A percentile compares a stretch with the other conserved stretches of the same genome.
These are phyloP conservation scores for Heliconius hewitsoni DNA, from an alignment of 1,140 invertebrate genomes.

Conservation along the genomic window DNA sequence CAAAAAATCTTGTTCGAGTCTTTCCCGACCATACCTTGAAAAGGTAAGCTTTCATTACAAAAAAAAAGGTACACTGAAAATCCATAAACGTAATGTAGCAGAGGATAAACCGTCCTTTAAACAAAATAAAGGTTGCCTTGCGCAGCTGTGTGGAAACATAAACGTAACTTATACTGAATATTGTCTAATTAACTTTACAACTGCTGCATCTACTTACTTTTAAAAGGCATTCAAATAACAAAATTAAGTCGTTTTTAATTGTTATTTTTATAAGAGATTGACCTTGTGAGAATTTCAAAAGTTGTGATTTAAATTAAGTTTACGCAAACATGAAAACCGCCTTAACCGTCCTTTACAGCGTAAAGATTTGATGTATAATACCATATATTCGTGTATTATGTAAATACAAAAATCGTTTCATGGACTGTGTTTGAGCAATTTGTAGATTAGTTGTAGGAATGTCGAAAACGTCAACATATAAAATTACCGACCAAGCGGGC, in stretches of 20 bases:
- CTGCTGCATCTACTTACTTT: not conserved
- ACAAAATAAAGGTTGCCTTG: conserved; percentile 22
- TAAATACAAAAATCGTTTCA: not conserved
- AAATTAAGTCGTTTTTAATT: not conserved
- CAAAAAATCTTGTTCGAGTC: not conserved
- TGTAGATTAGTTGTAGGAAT: not conserved
- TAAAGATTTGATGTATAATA: too few relatives aligned
- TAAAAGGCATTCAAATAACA: not conserved
- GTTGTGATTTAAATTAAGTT: too few relatives aligned
- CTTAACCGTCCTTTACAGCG: too few relatives aligned
- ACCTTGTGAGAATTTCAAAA: too few relatives aligned
- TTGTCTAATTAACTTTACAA: conserved; percentile 19
- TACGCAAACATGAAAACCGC: too few relatives aligned
- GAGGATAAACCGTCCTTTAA: conserved; percentile 23
- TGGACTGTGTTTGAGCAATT: not conserved
- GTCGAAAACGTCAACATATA: not conserved
- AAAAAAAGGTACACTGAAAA: conserved; percentile 21
- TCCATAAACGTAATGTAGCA: conserved; percentile 22
- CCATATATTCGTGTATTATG: not conserved
- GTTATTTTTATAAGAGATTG: too few relatives aligned
- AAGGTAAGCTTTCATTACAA: conserved; percentile 25
- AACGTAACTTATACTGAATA: conserved; percentile 24
- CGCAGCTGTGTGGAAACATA: conserved; percentile 21
- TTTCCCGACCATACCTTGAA: not conserved
- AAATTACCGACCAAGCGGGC: not conserved